These are phyloP conservation scores for Silurus lanzhouensis DNA, from an alignment of 2,797 vertebrate species.

Conservation along the genomic window DNA sequence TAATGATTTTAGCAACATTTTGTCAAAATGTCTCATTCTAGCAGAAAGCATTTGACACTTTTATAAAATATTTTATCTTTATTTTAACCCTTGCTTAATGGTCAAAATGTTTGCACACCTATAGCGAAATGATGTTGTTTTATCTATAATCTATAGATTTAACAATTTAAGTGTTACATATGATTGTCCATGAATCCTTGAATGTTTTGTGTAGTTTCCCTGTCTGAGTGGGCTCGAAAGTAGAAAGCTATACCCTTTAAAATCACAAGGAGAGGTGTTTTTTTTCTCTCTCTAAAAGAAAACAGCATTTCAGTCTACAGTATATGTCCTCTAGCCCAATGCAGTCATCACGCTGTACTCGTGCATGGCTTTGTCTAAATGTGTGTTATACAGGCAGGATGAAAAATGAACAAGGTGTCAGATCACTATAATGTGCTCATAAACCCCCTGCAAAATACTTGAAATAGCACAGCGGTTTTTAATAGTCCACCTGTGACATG, in stretches of 20 bases:
- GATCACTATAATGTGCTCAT: background rate
- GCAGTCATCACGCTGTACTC: background rate
- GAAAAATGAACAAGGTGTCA: slow-evolving; percentile 19
- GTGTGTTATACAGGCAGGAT: background rate
- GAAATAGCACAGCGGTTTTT: background rate
- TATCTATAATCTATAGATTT: too few species aligned
- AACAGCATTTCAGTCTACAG: background rate
- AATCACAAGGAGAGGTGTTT: background rate
- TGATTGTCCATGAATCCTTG: background rate
- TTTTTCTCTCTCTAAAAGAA: background rate
- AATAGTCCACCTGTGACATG: background rate
- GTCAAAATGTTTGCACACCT: background rate
- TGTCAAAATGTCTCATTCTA: background rate
- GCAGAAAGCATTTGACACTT: background rate
- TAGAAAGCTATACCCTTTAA: background rate
- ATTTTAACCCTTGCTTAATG: background rate
- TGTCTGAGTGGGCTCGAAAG: background rate
- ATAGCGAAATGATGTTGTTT: background rate
- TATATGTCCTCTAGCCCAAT: background rate
- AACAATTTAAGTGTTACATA: background rate
- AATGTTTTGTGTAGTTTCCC: background rate
- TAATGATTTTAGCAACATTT: background rate
- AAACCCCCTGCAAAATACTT: background rate
- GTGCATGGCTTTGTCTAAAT: background rate
- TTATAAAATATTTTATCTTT: background rate